These are phyloP conservation scores for Philereme vetulata DNA, from an alignment of 2,888 invertebrate species.

Conservation along the genomic window DNA sequence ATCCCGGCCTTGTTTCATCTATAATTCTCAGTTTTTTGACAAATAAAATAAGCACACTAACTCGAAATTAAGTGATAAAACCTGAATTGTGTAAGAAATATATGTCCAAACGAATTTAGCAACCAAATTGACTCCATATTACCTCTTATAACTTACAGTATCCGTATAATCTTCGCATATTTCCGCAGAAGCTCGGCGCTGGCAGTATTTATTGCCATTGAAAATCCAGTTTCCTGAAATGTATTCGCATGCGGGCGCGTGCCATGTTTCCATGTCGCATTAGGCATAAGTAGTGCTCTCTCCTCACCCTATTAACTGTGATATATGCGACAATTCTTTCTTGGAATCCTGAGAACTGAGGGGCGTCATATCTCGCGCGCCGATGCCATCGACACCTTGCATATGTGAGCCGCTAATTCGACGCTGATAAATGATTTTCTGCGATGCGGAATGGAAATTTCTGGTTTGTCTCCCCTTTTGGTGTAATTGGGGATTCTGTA, in stretches of 20 bases:
- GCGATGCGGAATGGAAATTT: slow-evolving; percentile 59
- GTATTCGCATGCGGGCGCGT: slow-evolving; percentile 70
- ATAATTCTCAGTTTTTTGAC: not conserved
- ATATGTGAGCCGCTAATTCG: slow-evolving; percentile 73
- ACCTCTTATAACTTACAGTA: slow-evolving; percentile 23
- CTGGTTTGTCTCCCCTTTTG: slow-evolving; percentile 50
- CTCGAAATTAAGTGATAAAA: too few relatives aligned
- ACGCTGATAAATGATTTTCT: slow-evolving; percentile 72
- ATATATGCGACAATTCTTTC: slow-evolving; percentile 83
- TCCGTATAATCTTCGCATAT: slow-evolving; percentile 51
- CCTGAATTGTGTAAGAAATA: too few relatives aligned
- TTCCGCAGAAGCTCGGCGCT: slow-evolving; percentile 51
- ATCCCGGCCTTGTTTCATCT: not conserved
- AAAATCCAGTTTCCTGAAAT: slow-evolving; percentile 71
- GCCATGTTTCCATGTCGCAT: slow-evolving; percentile 82
- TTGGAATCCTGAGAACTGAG: slow-evolving; percentile 73
- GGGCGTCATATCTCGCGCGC: slow-evolving; percentile 71
- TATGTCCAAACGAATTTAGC: slow-evolving; percentile 7
- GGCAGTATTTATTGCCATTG: slow-evolving; percentile 76
- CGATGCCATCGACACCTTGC: slow-evolving; percentile 64
- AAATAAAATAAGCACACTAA: not conserved
- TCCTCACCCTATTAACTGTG: slow-evolving; percentile 82
- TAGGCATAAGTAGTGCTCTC: slow-evolving; percentile 83
- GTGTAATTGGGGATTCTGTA: slow-evolving; percentile 15
- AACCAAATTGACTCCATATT: slow-evolving; percentile 20